Base-by-base conservation (phyloP, 2,888 invertebrate genomes). In the Pachliopta kotzebuea region DNA sequence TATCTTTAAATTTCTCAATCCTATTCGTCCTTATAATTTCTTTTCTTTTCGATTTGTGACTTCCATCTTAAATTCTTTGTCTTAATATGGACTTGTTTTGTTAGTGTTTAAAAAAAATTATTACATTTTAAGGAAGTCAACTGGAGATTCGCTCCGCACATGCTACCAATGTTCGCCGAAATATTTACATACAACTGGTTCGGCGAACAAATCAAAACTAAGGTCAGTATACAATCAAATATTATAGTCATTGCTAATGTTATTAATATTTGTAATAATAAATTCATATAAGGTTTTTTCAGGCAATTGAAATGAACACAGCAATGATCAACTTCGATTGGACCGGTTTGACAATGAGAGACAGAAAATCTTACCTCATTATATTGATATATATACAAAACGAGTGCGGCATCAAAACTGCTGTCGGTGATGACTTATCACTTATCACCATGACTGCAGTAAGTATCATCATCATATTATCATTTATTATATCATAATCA, bases 141-240 rank as follows among this genome's bases (percentile, higher is more conserved):
- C 59, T 80, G 78, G 78, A 75, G 74, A 29, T 80, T 88, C 49
- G 72, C 76, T 0, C 74, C 79, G 0, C 81, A 83, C n/a, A 68
- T 85, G 56, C 4, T 86, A 21, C 84, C 88, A 2, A 70, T 71
- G 45, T 69, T 81, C 14, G 70, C 74, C 0, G 81, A 86, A 68
- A 73, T 86, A 45, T 79, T 84, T 23, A 77, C 77, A 0, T 88
- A 79, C 68, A 86, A 86, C 65, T 80, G 81, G 79, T 83, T 84
- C 53, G 88, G 88, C 2, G 86, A 88, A 67, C 77, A 78, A 60
- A 70, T 88, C n/a, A 86, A 83, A 75, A 76, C 72, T 2, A 86
- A 84, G 84, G 89, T 88, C 24, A 21, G 20, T 23, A 6, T 52
- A n/a, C n/a, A n/a, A n/a, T n/a, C n/a, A n/a, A n/a, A n/a, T n/a